Evolutionary conservation across 2,113 vertebrate species (phyloP).

Genomic region (Dasypus novemcinctus): DNA sequence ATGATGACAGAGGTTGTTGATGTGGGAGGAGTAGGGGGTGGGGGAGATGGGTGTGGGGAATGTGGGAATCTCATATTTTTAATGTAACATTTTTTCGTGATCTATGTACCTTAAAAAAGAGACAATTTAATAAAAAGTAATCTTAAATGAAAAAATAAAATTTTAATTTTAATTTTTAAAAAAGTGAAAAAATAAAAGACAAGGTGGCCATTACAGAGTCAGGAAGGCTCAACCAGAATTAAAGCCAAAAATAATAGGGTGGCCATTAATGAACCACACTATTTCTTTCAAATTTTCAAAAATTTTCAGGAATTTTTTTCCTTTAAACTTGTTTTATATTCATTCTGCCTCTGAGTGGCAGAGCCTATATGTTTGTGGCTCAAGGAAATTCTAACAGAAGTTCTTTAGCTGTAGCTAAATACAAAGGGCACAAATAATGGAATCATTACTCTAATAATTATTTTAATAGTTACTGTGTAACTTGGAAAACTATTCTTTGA

Average conservation of each 20-base stretch:
- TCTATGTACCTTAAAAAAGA: no score
- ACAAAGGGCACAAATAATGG: not conserved
- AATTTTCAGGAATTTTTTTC: no score
- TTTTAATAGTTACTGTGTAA: not conserved
- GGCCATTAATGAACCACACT: not conserved
- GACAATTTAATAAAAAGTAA: no score
- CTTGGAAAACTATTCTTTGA: not conserved
- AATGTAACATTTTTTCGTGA: no score
- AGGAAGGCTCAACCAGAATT: not conserved
- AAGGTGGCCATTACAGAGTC: not conserved
- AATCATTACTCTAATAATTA: not conserved
- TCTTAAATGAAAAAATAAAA: no score
- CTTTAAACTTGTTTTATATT: not conserved
- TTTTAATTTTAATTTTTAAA: no score
- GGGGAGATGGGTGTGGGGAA: no score
- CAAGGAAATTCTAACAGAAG: not conserved
- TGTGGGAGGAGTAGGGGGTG: no score
- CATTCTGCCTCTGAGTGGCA: not conserved
- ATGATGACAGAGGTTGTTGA: no score
- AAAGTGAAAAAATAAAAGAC: no score
- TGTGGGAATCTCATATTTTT: no score
- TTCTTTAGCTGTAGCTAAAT: not conserved
- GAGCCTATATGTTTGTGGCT: not conserved
- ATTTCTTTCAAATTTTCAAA: no score
- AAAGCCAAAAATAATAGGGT: not conserved